phyloP scores from a whole-genome alignment of 2,888 invertebrate species.

The Microdon myrmicae region DNA sequence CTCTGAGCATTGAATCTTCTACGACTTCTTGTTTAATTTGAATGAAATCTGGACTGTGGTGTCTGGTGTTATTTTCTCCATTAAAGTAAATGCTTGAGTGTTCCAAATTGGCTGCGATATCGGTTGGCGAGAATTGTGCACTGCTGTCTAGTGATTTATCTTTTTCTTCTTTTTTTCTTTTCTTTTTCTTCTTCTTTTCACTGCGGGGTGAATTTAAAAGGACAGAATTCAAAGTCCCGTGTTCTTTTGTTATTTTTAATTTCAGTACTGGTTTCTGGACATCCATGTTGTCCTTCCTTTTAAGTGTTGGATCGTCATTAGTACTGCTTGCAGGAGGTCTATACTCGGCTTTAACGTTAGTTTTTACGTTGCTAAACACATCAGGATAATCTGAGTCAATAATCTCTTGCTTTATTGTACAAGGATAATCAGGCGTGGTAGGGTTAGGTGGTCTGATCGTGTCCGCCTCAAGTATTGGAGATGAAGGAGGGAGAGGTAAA shows the following conservation, averaged over 20 bases:
- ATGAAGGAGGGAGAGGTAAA: conserved; percentile 7
- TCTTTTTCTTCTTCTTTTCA: conserved; percentile 60
- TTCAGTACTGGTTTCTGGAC: conserved; percentile 58
- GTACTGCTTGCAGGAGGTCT: conserved; percentile 28
- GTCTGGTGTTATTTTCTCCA: not conserved
- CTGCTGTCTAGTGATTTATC: conserved; percentile 44
- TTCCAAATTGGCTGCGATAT: conserved; percentile 32
- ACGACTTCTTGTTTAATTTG: conserved; percentile 58
- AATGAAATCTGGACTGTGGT: conserved; percentile 36
- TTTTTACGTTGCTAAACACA: conserved; percentile 27
- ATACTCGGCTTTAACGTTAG: conserved; percentile 58
- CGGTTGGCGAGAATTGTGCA: conserved; percentile 27
- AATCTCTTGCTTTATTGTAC: conserved; percentile 52
- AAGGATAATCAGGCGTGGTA: conserved; percentile 6
- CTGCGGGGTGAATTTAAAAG: conserved; percentile 57
- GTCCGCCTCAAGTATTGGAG: conserved; percentile 29
- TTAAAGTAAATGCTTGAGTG: conserved; percentile 33
- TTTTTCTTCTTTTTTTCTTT: conserved; percentile 59
- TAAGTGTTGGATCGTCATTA: conserved; percentile 21
- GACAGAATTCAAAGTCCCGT: conserved; percentile 64
- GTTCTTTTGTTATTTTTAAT: conserved; percentile 65
- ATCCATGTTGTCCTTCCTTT: conserved; percentile 10
- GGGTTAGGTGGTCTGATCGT: conserved; percentile 52
- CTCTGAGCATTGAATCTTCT: too few species aligned
- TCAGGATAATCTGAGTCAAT: conserved; percentile 45